phyloP scores from a whole-genome alignment of 2,888 invertebrate species.

The Diplolepis rosae region DNA sequence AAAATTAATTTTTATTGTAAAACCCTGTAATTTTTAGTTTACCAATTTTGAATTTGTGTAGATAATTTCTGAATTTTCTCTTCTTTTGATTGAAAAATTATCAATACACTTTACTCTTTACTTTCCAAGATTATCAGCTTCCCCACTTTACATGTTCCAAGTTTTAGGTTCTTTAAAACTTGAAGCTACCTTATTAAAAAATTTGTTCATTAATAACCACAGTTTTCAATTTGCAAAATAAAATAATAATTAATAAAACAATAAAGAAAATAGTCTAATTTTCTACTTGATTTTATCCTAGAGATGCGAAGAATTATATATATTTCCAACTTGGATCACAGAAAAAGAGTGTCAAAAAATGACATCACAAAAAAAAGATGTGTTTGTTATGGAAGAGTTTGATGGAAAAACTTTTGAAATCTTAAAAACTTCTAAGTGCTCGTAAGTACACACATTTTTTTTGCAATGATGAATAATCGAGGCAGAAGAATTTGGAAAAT shows the following conservation, averaged over 20 bases:
- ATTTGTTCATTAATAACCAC: too few species aligned
- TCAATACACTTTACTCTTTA: slow-evolving; percentile 8
- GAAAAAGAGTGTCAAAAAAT: slow-evolving; percentile 78
- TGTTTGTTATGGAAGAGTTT: slow-evolving; percentile 87
- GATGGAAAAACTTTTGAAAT: slow-evolving; percentile 82
- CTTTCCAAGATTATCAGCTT: too few species aligned
- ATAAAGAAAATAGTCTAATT: slow-evolving; percentile 1
- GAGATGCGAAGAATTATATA: slow-evolving; percentile 79
- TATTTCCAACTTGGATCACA: slow-evolving; percentile 80
- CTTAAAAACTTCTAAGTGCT: slow-evolving; percentile 79
- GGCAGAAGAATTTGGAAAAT: neutral
- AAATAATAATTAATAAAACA: too few species aligned
- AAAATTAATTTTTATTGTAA: too few species aligned
- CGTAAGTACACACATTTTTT: slow-evolving; percentile 76
- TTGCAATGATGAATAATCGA: slow-evolving; percentile 9
- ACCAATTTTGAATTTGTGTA: too few species aligned
- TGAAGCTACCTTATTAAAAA: too few species aligned
- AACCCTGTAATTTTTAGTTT: too few species aligned
- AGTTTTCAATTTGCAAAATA: too few species aligned
- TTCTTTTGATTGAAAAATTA: neutral
- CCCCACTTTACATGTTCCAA: too few species aligned
- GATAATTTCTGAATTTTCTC: slow-evolving; percentile 1
- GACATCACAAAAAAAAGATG: slow-evolving; percentile 80
- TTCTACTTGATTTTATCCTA: slow-evolving; percentile 70
- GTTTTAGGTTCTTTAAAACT: too few species aligned